Conservation (phyloP, 2,113 vertebrate genomes). For the Rhynchomys soricoides region DNA sequence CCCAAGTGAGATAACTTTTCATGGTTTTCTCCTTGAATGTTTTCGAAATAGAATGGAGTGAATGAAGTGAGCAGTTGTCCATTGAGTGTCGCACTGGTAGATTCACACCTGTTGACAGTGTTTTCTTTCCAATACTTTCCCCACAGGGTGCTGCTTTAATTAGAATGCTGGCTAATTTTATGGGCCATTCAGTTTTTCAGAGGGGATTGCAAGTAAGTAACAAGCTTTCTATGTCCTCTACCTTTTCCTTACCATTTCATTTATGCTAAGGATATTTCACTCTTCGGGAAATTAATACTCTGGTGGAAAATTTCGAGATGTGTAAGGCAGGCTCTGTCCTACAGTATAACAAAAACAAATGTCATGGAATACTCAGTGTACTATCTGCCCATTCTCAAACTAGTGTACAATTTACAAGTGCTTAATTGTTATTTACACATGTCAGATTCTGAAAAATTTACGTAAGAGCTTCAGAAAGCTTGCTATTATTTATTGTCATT, state of each 20-base stretch:
- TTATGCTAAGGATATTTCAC: conserved; percentile 57
- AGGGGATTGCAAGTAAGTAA: conserved; percentile 96
- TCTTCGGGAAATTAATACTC: neutral
- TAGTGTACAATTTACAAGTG: neutral
- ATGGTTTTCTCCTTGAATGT: conserved; percentile 15
- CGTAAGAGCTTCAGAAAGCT: conserved; percentile 38
- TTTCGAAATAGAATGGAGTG: conserved; percentile 9
- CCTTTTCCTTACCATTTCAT: conserved; percentile 30
- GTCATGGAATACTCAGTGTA: neutral
- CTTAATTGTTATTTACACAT: conserved; percentile 53
- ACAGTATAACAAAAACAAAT: neutral
- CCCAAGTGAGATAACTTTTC: neutral
- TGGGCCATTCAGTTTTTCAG: conserved; percentile 96
- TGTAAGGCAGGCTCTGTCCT: neutral
- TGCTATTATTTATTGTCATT: conserved; percentile 48
- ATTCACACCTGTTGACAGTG: conserved; percentile 53
- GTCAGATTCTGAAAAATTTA: neutral
- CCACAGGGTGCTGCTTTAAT: conserved; percentile 96
- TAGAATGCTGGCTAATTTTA: conserved; percentile 98
- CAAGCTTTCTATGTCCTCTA: conserved; percentile 67
- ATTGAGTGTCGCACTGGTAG: neutral
- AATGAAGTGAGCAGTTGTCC: conserved; percentile 41
- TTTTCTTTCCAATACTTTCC: conserved; percentile 66
- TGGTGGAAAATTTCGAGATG: conserved; percentile 19
- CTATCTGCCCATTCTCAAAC: conserved; percentile 7